phyloP scores from a whole-genome alignment of 2,888 invertebrate species.

The Drosophila cognata region DNA sequence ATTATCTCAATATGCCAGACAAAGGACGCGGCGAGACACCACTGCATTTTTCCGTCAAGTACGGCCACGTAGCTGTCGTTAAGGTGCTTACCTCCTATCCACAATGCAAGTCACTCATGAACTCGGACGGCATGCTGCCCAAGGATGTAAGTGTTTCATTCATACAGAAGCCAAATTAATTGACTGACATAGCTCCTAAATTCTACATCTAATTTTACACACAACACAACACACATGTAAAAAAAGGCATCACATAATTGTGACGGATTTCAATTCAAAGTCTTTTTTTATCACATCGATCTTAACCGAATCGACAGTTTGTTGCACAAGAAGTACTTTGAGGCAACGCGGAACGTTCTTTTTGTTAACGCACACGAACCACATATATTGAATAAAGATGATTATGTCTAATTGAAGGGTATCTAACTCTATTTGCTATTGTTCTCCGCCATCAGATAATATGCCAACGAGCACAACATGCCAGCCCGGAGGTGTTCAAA shows the following conservation, averaged over 20 bases:
- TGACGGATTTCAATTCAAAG: neutral
- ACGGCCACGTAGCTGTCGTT: constrained; percentile 92
- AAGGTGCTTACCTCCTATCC: constrained; percentile 92
- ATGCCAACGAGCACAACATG: constrained; percentile 88
- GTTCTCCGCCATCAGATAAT: constrained; percentile 87
- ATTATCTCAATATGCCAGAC: constrained; percentile 97
- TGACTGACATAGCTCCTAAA: neutral
- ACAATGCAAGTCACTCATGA: constrained; percentile 90
- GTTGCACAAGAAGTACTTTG: neutral
- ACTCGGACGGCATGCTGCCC: constrained; percentile 91
- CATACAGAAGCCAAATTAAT: neutral
- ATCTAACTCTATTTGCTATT: neutral
- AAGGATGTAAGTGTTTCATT: constrained; percentile 88
- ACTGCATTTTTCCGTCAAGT: constrained; percentile 96
- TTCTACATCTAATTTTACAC: neutral
- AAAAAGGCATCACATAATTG: neutral
- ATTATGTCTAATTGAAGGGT: neutral
- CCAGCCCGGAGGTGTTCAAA: constrained; percentile 84
- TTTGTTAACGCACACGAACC: too few species aligned
- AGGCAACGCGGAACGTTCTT: neutral
- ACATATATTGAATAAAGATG: neutral
- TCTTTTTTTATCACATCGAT: neutral
- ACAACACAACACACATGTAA: neutral
- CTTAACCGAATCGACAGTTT: neutral
- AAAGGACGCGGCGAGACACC: constrained; percentile 97